Base-by-base conservation (phyloP, 2,888 invertebrate species). In the Meiosimyza decipiens region DNA sequence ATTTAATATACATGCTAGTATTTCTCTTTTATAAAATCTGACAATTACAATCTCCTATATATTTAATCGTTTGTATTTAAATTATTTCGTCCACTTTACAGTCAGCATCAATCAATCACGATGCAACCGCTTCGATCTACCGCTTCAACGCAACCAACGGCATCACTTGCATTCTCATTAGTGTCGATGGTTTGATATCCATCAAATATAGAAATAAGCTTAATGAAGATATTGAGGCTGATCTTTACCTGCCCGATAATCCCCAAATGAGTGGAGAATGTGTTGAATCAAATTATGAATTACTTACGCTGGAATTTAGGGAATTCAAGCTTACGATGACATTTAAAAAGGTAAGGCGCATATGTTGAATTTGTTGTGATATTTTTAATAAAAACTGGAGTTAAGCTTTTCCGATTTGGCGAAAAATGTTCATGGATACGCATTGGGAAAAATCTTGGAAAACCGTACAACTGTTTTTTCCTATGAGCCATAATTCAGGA, bases 91-190 rank as follows among this genome's bases (percentile, higher is more conserved):
- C 1, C 62, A 33, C 63, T 60, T 67, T 9, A 12, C 80, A 85
- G 86, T 86, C 82, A 75, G 86, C 82, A 67, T 82, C 83, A 7
- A 82, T 84, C 77, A 84, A 84, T 73, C 84, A 84, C 65, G 84
- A 86, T 74, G 83, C 86, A 13, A 88, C 88, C 78, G 88, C 90
- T 33, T 89, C 90, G 13, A 88, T 92, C 13, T 94, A 94, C 83
- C 89, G 94, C 60, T 88, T 93, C 49, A 90, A 91, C 78, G 90
- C 91, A 55, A 90, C 91, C 75, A 91, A 91, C 70, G 94, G 92
- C 1, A 91, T 91, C 76, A 94, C 95, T 0, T 95, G 95, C 82
- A 94, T 95, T 77, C 87, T 95, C 47, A 89, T 95, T 79, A 85
- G 85, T 75, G 86, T 86, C 49, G 95, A 95, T 83, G 95, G 93